phyloP scores from a whole-genome alignment of 1,140 invertebrate genomes.

The Papilio xuthus region DNA sequence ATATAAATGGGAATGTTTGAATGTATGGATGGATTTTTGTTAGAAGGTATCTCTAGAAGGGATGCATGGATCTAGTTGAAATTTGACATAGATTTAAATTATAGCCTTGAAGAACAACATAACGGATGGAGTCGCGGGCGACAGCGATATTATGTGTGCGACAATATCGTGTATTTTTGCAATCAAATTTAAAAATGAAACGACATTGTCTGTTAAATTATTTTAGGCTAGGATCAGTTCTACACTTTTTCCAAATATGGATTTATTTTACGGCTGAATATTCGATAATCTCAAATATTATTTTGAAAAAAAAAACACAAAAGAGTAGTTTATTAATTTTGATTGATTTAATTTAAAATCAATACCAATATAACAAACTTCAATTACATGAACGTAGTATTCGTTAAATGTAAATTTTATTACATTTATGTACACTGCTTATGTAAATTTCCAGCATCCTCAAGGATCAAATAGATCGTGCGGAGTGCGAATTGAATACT shows the following conservation, averaged over 20 bases:
- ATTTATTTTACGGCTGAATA: too few relatives aligned
- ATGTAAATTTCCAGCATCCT: constrained; percentile 25
- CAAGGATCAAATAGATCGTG: constrained; percentile 36
- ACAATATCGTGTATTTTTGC: neutral
- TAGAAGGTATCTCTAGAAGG: too few relatives aligned
- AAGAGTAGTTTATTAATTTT: neutral
- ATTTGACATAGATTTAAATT: too few relatives aligned
- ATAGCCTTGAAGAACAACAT: too few relatives aligned
- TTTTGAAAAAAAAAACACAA: neutral
- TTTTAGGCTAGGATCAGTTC: too few relatives aligned
- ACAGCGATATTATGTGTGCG: too few relatives aligned
- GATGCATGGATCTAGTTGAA: too few relatives aligned
- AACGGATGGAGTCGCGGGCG: too few relatives aligned
- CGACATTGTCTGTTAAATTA: too few relatives aligned
- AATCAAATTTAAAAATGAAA: neutral
- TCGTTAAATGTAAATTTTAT: constrained; percentile 22
- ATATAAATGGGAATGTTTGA: too few relatives aligned
- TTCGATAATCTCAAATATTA: neutral
- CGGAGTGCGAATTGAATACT: constrained; percentile 20
- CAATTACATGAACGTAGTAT: neutral
- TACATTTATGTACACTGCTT: neutral
- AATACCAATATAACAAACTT: neutral
- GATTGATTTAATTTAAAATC: neutral
- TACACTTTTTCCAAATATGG: too few relatives aligned
- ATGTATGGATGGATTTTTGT: too few relatives aligned